Percentiles rank a stretch among this genome's conserved stretches.
These are phyloP conservation scores for Ophiothrix spiculata DNA, from an alignment of 35 echinoderm and acorn worm genomes.

Conservation along the genomic window DNA sequence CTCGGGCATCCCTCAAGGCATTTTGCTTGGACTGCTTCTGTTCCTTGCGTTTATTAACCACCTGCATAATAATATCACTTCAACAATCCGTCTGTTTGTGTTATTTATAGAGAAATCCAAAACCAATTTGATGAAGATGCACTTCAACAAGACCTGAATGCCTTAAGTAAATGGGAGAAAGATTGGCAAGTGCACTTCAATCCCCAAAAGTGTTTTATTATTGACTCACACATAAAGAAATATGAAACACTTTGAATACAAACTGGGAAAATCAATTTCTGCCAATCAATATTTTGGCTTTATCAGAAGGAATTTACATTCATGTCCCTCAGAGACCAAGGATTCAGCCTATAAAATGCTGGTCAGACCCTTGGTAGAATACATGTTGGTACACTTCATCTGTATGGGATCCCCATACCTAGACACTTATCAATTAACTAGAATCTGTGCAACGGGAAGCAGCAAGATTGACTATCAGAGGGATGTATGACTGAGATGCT, in stretches of 20 bases:
- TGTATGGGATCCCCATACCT: slow-evolving; percentile 26
- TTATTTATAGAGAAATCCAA: slow-evolving; percentile 46
- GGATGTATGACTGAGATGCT: slow-evolving; percentile 31
- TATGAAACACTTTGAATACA: not conserved
- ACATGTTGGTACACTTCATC: slow-evolving; percentile 8
- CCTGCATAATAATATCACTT: too few relatives aligned
- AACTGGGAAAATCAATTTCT: not conserved
- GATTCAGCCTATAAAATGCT: slow-evolving; percentile 24
- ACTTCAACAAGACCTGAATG: slow-evolving; percentile 15
- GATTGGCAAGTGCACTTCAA: slow-evolving; percentile 21
- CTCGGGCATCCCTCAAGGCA: too few relatives aligned
- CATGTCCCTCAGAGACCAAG: not conserved
- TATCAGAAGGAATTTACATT: slow-evolving; percentile 8
- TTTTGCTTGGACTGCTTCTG: too few relatives aligned
- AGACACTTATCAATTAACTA: not conserved
- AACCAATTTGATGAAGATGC: not conserved
- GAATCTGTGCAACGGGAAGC: slow-evolving; percentile 4
- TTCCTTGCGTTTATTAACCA: too few relatives aligned
- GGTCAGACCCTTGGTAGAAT: slow-evolving; percentile 31
- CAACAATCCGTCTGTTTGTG: too few relatives aligned
- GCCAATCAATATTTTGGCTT: slow-evolving; percentile 30
- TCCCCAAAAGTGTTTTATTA: slow-evolving; percentile 11
- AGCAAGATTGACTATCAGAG: not conserved
- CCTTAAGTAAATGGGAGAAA: not conserved
- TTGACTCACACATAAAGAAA: slow-evolving; percentile 6